These are phyloP conservation scores for Apostichopus californicus DNA, from an alignment of 35 echinoderm and acorn worm species.

Conservation along the genomic window DNA sequence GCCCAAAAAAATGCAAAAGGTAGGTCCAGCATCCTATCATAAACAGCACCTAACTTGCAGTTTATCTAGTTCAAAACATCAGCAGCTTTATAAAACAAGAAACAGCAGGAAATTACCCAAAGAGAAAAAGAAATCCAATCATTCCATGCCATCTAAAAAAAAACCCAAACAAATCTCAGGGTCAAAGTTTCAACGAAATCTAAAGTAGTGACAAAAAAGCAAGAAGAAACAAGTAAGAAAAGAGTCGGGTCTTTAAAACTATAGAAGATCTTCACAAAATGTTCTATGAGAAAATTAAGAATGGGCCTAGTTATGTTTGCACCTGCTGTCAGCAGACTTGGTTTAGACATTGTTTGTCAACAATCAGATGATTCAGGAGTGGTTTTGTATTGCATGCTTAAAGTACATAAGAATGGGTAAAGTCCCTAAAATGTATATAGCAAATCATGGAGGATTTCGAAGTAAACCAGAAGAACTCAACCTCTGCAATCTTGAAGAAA, in stretches of 20 bases:
- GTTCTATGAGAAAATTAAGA: background rate
- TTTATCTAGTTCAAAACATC: background rate
- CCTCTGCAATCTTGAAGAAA: background rate
- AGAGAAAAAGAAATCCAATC: background rate
- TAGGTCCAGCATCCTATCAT: too few relatives aligned
- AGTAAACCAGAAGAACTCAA: background rate
- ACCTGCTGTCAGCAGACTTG: background rate
- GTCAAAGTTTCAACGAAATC: background rate
- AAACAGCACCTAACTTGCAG: too few relatives aligned
- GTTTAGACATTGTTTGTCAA: too few relatives aligned
- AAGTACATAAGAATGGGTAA: background rate
- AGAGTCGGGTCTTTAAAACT: background rate
- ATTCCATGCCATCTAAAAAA: too few relatives aligned
- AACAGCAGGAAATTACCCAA: background rate
- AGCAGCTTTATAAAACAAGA: background rate
- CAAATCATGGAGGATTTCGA: background rate
- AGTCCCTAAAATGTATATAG: background rate
- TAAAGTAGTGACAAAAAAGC: background rate
- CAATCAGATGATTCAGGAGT: background rate
- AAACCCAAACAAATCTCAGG: background rate
- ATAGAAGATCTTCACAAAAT: background rate
- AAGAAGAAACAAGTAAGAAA: background rate
- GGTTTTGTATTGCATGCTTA: background rate
- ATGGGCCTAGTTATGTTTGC: constrained; percentile 31
- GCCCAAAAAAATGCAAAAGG: background rate